Base-by-base conservation (phyloP, 2,113 vertebrate species). In the Amblyopsis rosae region DNA sequence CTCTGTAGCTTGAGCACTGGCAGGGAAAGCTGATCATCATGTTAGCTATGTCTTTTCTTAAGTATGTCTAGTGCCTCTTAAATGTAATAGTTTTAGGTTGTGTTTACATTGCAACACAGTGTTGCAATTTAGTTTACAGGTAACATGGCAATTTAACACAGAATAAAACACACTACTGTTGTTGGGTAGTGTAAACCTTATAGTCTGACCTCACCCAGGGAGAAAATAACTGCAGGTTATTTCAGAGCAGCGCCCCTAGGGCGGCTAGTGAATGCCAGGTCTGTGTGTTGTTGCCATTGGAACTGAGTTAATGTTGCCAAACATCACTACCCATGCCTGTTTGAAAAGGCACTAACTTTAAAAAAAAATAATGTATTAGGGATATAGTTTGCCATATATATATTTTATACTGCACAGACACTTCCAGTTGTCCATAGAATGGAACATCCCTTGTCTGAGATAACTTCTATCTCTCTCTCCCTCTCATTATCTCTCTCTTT, bases 211-310 rank as follows among this genome's bases (percentile, higher is more conserved):
- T 68, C 69, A 51, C 75, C 41, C 68, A 59, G 66, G 72, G 82
- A 86, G 61, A 60, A 87, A 88, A 87, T 89, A 85, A 69, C 81
- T 73, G 57, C 54, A 80, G 79, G 80, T 89, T 87, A 83, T 90
- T 87, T 80, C 80, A 71, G 81, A 86, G 71, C 65, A 72, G 60
- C 26, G 62, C 35, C 72, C 69, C 55, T 59, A 33, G 67, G 72
- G 63, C 66, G 13, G 5, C 60, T 54, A 56, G 16, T 69, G 65
- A 19, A 72, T 77, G 57, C 53, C 65, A 56, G 17, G 46, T 65
- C 48, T 73, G 15, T 59, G 59, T 41, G 35, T 35, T 65, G 67
- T 58, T 71, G 65, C 17, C 32, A 47, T 41, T 26, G 16, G 66
- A 66, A 73, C 50, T 32, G 17, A 17, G 15, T 41, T 65, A 7